phyloP scores from a whole-genome alignment of 2,797 vertebrate species.

The Anguilla megastoma region DNA sequence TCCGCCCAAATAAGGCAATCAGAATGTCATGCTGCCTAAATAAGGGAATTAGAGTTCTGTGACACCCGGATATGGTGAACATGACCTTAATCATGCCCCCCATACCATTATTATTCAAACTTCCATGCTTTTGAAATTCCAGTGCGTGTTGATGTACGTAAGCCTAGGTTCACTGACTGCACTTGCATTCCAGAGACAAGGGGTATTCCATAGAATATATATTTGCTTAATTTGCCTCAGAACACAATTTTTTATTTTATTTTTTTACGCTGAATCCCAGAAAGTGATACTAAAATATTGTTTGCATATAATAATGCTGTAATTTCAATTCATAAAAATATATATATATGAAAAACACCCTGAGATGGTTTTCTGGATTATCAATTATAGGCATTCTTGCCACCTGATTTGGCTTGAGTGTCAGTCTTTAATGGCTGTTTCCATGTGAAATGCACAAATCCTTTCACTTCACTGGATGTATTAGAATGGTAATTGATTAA shows the following conservation, averaged over 20 bases:
- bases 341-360: no score
- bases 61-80: not conserved
- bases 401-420: not conserved
- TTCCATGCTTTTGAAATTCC: not conserved
- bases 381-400: not conserved
- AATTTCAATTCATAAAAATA: no score
- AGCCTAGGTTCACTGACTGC: not conserved
- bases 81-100: not conserved
- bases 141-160: not conserved
- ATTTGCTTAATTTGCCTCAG: not conserved
- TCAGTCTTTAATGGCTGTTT: not conserved
- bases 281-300: not conserved
- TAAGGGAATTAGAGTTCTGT: not conserved
- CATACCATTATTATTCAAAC: not conserved
- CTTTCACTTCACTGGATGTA: not conserved
- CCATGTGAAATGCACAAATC: not conserved
- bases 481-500: not conserved
- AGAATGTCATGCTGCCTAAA: not conserved
- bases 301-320: no score
- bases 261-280: not conserved
- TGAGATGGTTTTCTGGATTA: not conserved
- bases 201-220: not conserved
- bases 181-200: not conserved
- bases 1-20: not conserved
- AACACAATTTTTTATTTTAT: not conserved